These are phyloP conservation scores for Ameiurus melas DNA, from an alignment of 2,113 vertebrate species.

Conservation along the genomic window DNA sequence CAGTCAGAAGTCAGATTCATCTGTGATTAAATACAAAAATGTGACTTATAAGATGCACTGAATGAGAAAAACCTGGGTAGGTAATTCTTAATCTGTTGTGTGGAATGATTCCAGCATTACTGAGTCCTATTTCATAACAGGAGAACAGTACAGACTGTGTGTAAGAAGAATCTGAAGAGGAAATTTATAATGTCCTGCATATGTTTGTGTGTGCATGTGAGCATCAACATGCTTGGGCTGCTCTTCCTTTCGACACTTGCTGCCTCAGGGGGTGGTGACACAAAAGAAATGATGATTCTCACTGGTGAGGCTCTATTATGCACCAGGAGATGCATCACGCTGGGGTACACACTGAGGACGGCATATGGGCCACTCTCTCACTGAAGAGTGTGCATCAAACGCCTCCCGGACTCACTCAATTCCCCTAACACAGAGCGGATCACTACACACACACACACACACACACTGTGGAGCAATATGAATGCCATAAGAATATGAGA, in stretches of 20 bases:
- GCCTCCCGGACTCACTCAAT: conserved; percentile 4
- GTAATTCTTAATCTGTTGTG: conserved; percentile 10
- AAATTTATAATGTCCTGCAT: conserved; percentile 18
- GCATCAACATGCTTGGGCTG: conserved; percentile 25
- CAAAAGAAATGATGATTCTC: conserved; percentile 56
- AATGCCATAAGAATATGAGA: not conserved
- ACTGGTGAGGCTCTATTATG: conserved; percentile 34
- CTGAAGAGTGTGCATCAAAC: conserved; percentile 7
- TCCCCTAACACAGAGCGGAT: not conserved
- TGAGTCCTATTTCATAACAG: conserved; percentile 40
- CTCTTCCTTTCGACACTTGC: conserved; percentile 22
- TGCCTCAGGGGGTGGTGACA: conserved; percentile 54
- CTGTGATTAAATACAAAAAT: not conserved
- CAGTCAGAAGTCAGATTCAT: not conserved
- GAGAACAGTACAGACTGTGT: conserved; percentile 18
- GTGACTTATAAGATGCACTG: not conserved
- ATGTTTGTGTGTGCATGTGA: conserved; percentile 29
- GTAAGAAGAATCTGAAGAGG: conserved; percentile 9
- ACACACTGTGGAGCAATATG: not conserved
- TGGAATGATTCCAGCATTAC: conserved; percentile 43
- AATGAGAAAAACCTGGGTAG: not conserved
- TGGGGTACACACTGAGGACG: conserved; percentile 12
- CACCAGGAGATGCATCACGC: conserved; percentile 36
- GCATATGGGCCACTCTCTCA: conserved; percentile 52
- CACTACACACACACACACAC: not conserved